Conservation (phyloP, 1,140 invertebrate species). For the Aphelinus atriplicis region DNA sequence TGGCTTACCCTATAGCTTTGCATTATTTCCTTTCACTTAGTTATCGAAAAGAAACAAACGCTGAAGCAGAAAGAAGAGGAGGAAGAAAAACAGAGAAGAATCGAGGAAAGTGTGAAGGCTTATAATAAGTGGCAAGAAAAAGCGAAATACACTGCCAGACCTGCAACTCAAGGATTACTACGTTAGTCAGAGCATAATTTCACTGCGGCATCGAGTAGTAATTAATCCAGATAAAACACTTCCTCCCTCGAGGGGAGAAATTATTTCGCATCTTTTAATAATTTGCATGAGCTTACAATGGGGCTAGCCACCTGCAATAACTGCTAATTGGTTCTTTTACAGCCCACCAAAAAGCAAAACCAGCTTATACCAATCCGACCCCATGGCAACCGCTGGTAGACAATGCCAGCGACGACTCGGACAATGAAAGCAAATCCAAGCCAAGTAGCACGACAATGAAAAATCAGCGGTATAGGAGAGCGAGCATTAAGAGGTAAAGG, state of each 20-base stretch:
- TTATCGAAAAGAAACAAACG: conserved; percentile 44
- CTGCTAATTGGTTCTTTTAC: conserved; percentile 9
- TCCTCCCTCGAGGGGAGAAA: background rate
- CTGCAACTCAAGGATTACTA: conserved; percentile 60
- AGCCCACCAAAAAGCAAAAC: conserved; percentile 61
- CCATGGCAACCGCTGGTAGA: conserved; percentile 56
- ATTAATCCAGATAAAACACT: background rate
- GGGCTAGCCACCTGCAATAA: too few relatives aligned
- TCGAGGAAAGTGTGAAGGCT: conserved; percentile 53
- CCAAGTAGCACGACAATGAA: background rate
- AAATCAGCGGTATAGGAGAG: conserved; percentile 26
- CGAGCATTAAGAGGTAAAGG: background rate
- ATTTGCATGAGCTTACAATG: too few relatives aligned
- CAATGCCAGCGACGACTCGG: conserved; percentile 30
- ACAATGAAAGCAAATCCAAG: background rate
- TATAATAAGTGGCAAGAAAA: conserved; percentile 58
- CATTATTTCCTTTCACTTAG: conserved; percentile 32
- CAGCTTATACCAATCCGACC: conserved; percentile 58
- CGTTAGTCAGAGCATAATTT: conserved; percentile 48
- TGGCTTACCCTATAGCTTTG: background rate
- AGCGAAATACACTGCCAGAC: conserved; percentile 55
- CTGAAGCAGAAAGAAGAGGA: conserved; percentile 46
- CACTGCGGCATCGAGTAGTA: background rate
- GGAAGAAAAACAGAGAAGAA: conserved; percentile 43
- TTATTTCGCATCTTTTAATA: background rate